Percentiles rank a stretch among this genome's conserved stretches.
Conservation (phyloP, 2,113 vertebrate species). For the Sturnus vulgaris region DNA sequence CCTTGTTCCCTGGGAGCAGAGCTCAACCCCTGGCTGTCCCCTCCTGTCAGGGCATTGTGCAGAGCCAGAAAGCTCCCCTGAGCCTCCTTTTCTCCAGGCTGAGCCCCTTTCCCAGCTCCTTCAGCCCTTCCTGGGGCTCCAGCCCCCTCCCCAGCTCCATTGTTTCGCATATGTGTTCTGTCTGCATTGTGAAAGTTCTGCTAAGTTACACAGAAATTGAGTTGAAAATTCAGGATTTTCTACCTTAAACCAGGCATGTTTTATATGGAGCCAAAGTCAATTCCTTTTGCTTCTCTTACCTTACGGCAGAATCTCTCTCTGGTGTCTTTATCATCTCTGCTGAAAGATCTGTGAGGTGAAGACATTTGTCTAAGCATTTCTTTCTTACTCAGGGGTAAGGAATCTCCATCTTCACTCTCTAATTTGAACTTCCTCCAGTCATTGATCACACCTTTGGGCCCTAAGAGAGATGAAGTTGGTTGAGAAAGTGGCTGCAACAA, state of each 20-base stretch:
- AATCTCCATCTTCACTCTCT: constrained; percentile 87
- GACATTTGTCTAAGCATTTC: constrained; percentile 95
- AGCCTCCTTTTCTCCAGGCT: background rate
- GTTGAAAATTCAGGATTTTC: background rate
- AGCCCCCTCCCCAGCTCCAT: background rate
- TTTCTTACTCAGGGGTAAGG: constrained; percentile 80
- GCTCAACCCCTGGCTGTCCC: accelerated
- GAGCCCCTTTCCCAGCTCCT: background rate
- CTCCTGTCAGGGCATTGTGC: background rate
- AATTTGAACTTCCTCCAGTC: constrained; percentile 98
- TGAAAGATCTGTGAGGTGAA: constrained; percentile 76
- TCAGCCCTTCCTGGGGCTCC: background rate
- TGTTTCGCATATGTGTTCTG: background rate
- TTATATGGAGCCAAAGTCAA: background rate
- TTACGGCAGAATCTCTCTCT: constrained; percentile 83
- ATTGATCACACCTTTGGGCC: constrained; percentile 96
- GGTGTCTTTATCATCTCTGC: constrained; percentile 74
- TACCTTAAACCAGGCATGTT: background rate
- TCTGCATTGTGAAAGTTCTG: background rate
- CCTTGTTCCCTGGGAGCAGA: background rate
- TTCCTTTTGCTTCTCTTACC: constrained; percentile 69
- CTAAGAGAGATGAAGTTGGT: constrained; percentile 58
- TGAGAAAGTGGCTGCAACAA: background rate
- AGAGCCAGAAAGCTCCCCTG: background rate
- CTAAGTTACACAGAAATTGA: background rate